Evolutionary conservation across 2,113 vertebrate species (phyloP).

Genomic region (Anguilla rostrata): DNA sequence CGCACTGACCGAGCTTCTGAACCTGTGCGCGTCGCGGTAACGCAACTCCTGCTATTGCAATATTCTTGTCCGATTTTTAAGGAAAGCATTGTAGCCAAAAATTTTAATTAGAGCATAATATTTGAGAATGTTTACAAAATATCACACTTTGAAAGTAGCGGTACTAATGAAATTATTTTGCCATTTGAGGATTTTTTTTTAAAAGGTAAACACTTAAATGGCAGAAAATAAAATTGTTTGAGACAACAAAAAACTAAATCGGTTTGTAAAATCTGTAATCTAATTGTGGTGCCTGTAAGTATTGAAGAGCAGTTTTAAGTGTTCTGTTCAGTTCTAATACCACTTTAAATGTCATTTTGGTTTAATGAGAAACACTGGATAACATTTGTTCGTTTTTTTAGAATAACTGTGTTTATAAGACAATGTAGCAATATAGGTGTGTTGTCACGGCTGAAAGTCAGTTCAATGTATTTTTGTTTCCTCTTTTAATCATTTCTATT

Average conservation of each 20-base stretch:
- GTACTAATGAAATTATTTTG: constrained; percentile 28
- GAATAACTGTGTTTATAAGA: constrained; percentile 34
- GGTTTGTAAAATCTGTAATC: constrained; percentile 41
- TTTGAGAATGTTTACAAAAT: constrained; percentile 46
- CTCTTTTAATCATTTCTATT: constrained; percentile 50
- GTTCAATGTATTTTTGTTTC: constrained; percentile 31
- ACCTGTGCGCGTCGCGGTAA: constrained; percentile 42
- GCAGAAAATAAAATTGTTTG: constrained; percentile 24
- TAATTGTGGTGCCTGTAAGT: constrained; percentile 55
- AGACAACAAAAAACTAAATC: constrained; percentile 35
- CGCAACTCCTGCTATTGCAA: constrained; percentile 58
- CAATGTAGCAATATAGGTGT: constrained; percentile 29
- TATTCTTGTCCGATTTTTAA: constrained; percentile 43
- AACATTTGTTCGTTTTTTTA: constrained; percentile 28
- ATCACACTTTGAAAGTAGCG: constrained; percentile 15
- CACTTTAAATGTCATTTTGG: constrained; percentile 55
- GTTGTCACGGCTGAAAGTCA: constrained; percentile 24
- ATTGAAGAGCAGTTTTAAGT: constrained; percentile 50
- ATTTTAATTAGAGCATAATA: constrained; percentile 37
- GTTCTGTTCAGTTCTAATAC: constrained; percentile 54
- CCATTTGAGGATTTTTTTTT: constrained; percentile 10
- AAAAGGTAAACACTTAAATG: constrained; percentile 1
- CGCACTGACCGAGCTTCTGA: constrained; percentile 9
- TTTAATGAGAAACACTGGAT: constrained; percentile 42
- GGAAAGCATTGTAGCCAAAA: constrained; percentile 44